Evolutionary conservation across 2,113 vertebrate genomes (phyloP), one percentile per base, ranked within the genome.

Genomic region (Circaetus gallicus): DNA sequence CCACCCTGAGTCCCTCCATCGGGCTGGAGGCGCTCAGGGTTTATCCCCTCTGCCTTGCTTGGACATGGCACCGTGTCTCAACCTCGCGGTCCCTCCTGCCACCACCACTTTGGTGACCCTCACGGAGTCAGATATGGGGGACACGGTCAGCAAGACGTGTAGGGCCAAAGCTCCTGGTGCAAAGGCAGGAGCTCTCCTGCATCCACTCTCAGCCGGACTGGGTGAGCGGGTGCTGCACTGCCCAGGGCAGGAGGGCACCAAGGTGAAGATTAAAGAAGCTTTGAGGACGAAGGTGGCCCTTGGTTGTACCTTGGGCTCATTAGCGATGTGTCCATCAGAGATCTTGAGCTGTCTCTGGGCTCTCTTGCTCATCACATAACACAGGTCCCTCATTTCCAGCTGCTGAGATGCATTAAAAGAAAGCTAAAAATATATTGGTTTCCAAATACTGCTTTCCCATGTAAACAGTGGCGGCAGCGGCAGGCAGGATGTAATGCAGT

Each of bases 401-500:
- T 96, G 94, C 92, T 84, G 86, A 79, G 83, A 82, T 62, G 72
- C 90, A 32, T 94, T 91, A 88, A 59, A 90, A 67, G 67, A 52
- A 89, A 93, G 74, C 94, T 97, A 94, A 94, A 97, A 96, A 97
- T 95, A 93, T 9, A 3, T 34, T n/a, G 84, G 78, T 79, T 92
- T 91, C 86, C 93, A 94, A 87, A 93, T 12, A 28, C 53, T 14
- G 74, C 94, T 63, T 93, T 90, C 71, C 90, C 89, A 3, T 90
- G 95, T 89, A 95, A 87, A 92, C 96, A 88, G 70, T 34, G 93
- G 86, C 4, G 1, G 89, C 80, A 53, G 92, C 3, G 18, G 70
- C 67, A 29, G 62, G 50, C 93, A 53, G 93, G 87, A 86, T 61
- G 92, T 25, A 34, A 34, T 5, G 28, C 34, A 36, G 76, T 45